Conservation (phyloP, 2,797 vertebrate genomes). For the Graptemys geographica region DNA sequence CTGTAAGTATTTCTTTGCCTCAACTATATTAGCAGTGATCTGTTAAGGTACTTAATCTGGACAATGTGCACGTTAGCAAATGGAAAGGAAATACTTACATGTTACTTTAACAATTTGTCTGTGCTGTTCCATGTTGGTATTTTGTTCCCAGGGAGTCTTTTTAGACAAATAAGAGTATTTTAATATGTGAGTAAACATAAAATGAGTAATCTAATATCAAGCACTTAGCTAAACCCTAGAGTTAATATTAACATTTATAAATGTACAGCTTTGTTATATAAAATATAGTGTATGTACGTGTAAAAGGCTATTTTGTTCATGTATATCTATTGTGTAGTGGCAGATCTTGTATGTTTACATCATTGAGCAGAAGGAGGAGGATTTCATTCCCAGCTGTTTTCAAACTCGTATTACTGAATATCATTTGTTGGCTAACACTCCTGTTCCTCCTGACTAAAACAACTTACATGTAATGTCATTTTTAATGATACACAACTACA, state of each 20-base stretch:
- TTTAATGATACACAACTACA: neutral
- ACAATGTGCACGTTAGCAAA: neutral
- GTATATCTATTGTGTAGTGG: neutral
- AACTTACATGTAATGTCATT: neutral
- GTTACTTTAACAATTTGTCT: neutral
- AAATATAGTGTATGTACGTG: neutral
- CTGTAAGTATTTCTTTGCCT: constrained; percentile 84
- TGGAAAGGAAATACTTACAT: neutral
- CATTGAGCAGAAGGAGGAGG: neutral
- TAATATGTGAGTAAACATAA: neutral
- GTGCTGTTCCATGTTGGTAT: neutral
- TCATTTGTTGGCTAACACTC: neutral
- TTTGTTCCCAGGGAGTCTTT: neutral
- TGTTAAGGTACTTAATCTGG: neutral
- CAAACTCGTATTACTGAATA: neutral
- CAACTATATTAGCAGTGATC: neutral
- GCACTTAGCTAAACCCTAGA: neutral
- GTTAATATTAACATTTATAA: neutral
- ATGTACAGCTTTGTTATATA: neutral
- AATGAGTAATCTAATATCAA: neutral
- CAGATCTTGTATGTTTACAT: neutral
- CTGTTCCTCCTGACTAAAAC: neutral
- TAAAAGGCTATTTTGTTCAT: neutral
- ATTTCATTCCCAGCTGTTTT: neutral
- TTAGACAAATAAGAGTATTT: neutral